phyloP scores from a whole-genome alignment of 2,888 invertebrate species.

The Anodontia alba region DNA sequence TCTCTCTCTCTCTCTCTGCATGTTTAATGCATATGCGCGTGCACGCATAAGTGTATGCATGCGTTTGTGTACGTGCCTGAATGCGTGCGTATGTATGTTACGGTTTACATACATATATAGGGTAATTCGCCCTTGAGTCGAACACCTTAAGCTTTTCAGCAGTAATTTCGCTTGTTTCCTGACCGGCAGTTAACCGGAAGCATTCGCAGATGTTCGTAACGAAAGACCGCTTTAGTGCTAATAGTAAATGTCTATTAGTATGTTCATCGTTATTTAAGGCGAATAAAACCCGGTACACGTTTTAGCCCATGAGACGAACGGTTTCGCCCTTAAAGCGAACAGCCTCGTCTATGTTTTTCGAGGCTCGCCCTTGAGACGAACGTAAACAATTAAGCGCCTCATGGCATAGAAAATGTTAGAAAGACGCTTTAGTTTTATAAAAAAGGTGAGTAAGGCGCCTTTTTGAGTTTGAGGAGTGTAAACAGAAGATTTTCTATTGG shows the following conservation, averaged over 20 bases:
- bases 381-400: neutral
- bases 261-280: neutral
- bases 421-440: neutral
- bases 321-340: neutral
- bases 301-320: neutral
- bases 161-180: neutral
- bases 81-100: too few relatives aligned
- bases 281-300: neutral
- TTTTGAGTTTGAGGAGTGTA: neutral
- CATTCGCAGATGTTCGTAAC: neutral
- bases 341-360: too few relatives aligned
- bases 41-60: too few relatives aligned
- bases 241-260: too few relatives aligned
- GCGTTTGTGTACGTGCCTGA: too few relatives aligned
- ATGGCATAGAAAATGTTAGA: neutral
- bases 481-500: too few relatives aligned
- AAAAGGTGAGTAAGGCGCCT: neutral
- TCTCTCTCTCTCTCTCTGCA: too few relatives aligned
- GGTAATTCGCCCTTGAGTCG: slow-evolving; percentile 5
- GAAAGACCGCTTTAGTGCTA: neutral
- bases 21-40: too few relatives aligned
- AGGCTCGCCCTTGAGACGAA: neutral
- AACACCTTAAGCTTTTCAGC: neutral
- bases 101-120: too few relatives aligned
- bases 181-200: neutral